These are phyloP conservation scores for Nothocercus julius DNA, from an alignment of 2,113 vertebrate species.

Conservation along the genomic window DNA sequence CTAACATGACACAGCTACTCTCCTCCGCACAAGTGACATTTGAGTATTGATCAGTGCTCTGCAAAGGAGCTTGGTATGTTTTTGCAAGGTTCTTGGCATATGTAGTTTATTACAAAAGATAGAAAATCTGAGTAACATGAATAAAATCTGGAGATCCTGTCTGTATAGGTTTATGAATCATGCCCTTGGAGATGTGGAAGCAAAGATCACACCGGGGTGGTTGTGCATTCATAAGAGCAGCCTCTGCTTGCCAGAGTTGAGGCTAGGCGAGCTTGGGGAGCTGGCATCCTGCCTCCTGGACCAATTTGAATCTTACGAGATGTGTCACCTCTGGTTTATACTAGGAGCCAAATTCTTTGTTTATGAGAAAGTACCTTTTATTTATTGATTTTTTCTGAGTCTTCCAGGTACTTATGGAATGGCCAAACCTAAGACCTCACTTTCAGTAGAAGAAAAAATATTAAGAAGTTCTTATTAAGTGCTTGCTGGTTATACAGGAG, in stretches of 20 bases:
- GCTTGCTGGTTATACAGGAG: not conserved
- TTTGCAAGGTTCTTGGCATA: not conserved
- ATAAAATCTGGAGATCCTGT: not conserved
- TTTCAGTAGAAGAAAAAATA: not conserved
- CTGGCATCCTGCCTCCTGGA: not conserved
- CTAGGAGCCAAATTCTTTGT: not conserved
- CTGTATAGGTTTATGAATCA: not conserved
- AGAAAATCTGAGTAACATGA: not conserved
- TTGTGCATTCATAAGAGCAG: not conserved
- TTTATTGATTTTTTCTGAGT: not conserved
- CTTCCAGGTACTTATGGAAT: not conserved
- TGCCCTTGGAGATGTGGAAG: not conserved
- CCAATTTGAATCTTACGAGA: not conserved
- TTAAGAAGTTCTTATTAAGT: not conserved
- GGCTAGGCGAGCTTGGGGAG: not conserved
- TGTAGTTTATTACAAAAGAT: not conserved
- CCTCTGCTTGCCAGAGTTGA: not conserved
- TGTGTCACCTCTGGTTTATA: not conserved
- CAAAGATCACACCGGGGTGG: not conserved
- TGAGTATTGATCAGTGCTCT: constrained; percentile 6
- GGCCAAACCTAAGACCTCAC: not conserved
- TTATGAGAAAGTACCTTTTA: not conserved
- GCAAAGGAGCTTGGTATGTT: not conserved
- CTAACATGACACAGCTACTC: not conserved
- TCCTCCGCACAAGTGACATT: not conserved